Base-by-base conservation (phyloP, 2,113 vertebrate species). In the Pygoscelis antarcticus region DNA sequence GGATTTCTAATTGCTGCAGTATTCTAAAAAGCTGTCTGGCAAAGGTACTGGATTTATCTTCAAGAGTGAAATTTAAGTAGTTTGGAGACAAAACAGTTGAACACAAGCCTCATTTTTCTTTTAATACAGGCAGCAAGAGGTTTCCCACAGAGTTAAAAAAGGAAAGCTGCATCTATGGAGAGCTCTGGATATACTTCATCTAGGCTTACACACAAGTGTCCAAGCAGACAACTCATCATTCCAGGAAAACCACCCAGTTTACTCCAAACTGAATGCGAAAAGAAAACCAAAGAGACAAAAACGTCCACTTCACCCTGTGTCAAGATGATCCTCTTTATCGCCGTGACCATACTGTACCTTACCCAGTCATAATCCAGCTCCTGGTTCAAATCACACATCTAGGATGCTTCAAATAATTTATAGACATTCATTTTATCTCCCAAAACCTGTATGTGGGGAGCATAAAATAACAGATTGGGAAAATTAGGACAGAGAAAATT, bases 21-120 rank as follows among this genome's bases (percentile, higher is more conserved):
- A 84, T 95, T 96, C 76, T 92, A 46, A 89, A 96, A 90, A 87
- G 40, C 36, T 89, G 32, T 91, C 87, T 96, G 84, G 78, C 87
- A 97, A 83, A 60, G 32, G 20, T 87, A 70, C 38, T 46, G 27
- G 27, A 94, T 93, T 96, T 96, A 78, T 96, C 64, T 90, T 90
- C 68, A 66, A 26, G 55, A 91, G n/a, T 66, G 71, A 96, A 93
- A 89, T 95, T 16, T 84, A 94, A 90, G 52, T 68, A 95, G 74
- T 91, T 96, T 85, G 69, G 49, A 95, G 81, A 93, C 36, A 94
- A 85, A 96, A 91, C 40, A 80, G 25, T 80, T 65, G 58, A 95
- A 79, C 19, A 60, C 23, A 95, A 57, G 40, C 58, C 49, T 93
- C 52, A 83, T 93, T 96, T 88, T 92, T 95, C 52, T 87, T 93